Base-by-base conservation (phyloP, 35 echinoderm and acorn worm species). In the Strongylocentrotus purpuratus region DNA sequence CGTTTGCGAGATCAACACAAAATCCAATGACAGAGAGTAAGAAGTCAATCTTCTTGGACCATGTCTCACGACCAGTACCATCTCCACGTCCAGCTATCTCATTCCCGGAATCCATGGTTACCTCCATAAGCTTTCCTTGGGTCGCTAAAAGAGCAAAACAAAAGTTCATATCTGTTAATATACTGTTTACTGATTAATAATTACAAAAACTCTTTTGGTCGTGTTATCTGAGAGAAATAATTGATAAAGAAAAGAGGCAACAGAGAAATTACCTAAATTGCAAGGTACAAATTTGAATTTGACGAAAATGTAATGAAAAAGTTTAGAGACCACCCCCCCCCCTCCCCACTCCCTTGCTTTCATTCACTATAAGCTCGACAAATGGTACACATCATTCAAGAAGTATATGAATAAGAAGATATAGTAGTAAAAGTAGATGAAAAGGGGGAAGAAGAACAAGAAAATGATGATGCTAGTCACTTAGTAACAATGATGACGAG, bases 11-110 rank as follows among this genome's bases (percentile, higher is more conserved):
- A 90, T 99, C 98, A 20, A 99, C 97, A 88, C 98, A 99, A 88
- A 99, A 99, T 0, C 98, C 98, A 47, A 99, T 97, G 17, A 99
- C 97, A 25, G 98, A 99, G n/a, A 99, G 95, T 10, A 99, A 90
- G 65, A 99, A 99, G 55, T 99, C 98, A 17, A 97, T 95, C 59
- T 99, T 99, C 86, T 97, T 97, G 17, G 97, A 95, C 98, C 98
- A 99, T 28, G 98, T 99, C 65, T 97, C 97, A 28, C 98, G 95
- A 45, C 91, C 96, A 86, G 94, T 94, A 13, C 61, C 55, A 12
- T 90, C 32, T 32, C 95, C 88, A 31, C 90, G 88, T 48, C 96
- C 93, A 25, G 92, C 90, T 47, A 91, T 45, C 20, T 89, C 60
- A 33, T 88, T 60, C 5, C 95, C 96, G 46, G 97, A 85, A n/a